Conservation (phyloP, 2,888 invertebrate species). For the Drosophila tripunctata region DNA sequence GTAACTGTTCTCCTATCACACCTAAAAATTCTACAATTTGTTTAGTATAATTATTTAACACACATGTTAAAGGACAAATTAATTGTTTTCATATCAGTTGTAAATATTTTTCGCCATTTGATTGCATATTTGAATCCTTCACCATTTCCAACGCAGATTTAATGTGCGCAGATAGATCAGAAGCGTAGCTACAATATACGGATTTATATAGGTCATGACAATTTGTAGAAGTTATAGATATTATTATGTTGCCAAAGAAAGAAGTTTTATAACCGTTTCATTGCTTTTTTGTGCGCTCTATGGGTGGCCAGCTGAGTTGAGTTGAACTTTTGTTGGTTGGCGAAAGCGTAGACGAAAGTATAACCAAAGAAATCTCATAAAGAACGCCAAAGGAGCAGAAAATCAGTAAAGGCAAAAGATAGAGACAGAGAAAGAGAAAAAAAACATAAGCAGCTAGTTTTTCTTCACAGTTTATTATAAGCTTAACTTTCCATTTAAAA, state of each 20-base stretch:
- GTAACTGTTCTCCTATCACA: neutral
- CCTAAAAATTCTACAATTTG: neutral
- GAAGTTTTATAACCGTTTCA: neutral
- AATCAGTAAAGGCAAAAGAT: neutral
- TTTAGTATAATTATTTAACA: slow-evolving; percentile 41
- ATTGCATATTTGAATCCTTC: slow-evolving; percentile 33
- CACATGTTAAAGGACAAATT: slow-evolving; percentile 47
- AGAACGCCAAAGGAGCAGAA: slow-evolving; percentile 1
- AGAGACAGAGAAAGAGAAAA: slow-evolving; percentile 7
- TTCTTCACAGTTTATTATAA: slow-evolving; percentile 74
- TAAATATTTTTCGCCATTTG: slow-evolving; percentile 46
- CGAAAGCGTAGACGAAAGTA: slow-evolving; percentile 1
- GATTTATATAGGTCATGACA: slow-evolving; percentile 4
- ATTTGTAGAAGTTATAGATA: slow-evolving; percentile 4
- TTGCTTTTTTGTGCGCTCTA: neutral
- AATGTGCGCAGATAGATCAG: neutral
- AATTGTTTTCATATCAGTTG: slow-evolving; percentile 49
- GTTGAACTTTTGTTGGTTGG: slow-evolving; percentile 4
- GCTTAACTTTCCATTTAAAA: slow-evolving; percentile 78
- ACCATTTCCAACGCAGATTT: slow-evolving; percentile 21
- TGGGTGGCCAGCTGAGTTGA: slow-evolving; percentile 12
- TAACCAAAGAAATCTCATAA: slow-evolving; percentile 22
- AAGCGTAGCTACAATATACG: neutral
- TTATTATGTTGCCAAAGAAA: neutral
- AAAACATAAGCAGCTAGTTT: slow-evolving; percentile 60